Evolutionary conservation across 2,888 invertebrate genomes (phyloP).

Genomic region (Mechanitis mazaeus): DNA sequence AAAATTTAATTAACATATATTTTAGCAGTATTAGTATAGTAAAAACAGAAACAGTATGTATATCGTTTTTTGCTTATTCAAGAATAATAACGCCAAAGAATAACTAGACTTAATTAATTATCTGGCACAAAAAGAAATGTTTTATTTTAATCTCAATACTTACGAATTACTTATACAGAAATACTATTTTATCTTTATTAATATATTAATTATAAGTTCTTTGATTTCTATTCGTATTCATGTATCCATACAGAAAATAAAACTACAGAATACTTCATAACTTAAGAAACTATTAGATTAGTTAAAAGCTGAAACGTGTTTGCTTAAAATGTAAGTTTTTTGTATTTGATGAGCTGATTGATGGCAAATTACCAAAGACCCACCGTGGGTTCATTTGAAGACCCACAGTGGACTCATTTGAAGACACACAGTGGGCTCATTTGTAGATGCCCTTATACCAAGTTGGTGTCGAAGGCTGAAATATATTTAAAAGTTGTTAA

Average conservation of each 20-base stretch:
- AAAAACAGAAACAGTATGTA: not conserved
- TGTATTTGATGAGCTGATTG: not conserved
- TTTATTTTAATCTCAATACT: not conserved
- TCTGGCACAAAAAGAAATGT: slow-evolving; percentile 10
- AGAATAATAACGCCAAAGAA: slow-evolving; percentile 22
- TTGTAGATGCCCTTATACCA: slow-evolving; percentile 3
- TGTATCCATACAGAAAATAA: too few species aligned
- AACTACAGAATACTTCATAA: too few species aligned
- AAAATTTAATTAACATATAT: not conserved
- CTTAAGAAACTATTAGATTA: too few species aligned
- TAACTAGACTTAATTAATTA: slow-evolving; percentile 20
- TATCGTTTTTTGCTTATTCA: not conserved
- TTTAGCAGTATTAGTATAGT: not conserved
- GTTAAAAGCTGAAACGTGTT: not conserved
- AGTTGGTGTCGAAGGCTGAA: slow-evolving; percentile 13
- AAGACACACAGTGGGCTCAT: not conserved
- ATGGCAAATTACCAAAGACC: not conserved
- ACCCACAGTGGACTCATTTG: not conserved
- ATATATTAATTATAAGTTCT: too few species aligned
- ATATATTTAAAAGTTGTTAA: slow-evolving; percentile 7
- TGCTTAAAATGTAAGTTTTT: slow-evolving; percentile 5
- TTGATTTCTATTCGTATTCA: too few species aligned
- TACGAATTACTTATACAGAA: too few species aligned
- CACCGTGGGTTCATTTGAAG: not conserved
- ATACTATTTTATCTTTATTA: too few species aligned